phyloP scores from a whole-genome alignment of 2,888 invertebrate species.

The Leptogaster cylindrica region DNA sequence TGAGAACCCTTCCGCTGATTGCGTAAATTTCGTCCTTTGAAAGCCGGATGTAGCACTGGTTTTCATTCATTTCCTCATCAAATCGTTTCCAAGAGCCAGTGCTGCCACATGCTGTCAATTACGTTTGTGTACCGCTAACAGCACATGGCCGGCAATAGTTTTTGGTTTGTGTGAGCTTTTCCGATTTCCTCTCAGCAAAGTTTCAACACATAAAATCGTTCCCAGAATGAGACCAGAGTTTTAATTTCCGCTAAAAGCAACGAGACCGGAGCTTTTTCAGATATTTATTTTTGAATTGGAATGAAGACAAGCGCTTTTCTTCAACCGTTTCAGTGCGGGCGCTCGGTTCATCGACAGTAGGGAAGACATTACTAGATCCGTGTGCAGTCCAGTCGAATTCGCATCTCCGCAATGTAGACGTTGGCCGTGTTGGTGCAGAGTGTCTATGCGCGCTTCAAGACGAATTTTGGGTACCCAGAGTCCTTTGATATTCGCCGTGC shows the following conservation, averaged over 20 bases:
- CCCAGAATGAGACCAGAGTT: neutral
- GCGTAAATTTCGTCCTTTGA: no score
- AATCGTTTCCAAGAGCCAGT: constrained; percentile 1
- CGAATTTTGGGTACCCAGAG: constrained; percentile 17
- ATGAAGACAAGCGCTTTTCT: neutral
- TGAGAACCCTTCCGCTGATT: no score
- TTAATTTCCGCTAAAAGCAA: neutral
- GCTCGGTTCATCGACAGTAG: neutral
- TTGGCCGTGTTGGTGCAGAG: neutral
- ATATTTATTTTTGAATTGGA: constrained; percentile 20
- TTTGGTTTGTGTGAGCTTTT: neutral
- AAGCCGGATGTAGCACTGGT: no score
- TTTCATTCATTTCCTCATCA: constrained; percentile 8
- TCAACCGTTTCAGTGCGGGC: neutral
- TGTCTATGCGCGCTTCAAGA: constrained; percentile 27
- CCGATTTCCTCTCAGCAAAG: neutral
- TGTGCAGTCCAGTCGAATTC: neutral
- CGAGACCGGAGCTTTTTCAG: constrained; percentile 7
- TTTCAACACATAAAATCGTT: neutral
- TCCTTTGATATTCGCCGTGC: neutral
- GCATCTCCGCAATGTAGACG: constrained; percentile 9
- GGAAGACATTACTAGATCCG: neutral
- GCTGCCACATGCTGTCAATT: constrained; percentile 6
- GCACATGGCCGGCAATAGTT: constrained; percentile 5
- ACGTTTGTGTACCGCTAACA: neutral